phyloP scores from a whole-genome alignment of 2,113 vertebrate species.

The Microtus richardsoni region DNA sequence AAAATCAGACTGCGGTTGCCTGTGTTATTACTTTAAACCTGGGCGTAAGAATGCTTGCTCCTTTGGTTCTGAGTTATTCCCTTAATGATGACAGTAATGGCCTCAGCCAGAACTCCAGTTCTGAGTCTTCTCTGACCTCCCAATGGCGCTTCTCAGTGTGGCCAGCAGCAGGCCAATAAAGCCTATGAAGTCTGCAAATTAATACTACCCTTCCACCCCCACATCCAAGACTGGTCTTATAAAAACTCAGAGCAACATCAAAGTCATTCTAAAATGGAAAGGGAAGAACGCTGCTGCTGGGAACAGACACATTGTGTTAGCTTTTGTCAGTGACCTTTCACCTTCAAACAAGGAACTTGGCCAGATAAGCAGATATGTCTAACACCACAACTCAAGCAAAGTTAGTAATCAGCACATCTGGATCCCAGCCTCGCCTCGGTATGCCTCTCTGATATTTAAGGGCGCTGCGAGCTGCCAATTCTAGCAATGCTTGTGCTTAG shows the following conservation, averaged over 20 bases:
- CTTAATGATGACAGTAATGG: not conserved
- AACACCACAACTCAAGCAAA: not conserved
- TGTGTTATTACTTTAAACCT: not conserved
- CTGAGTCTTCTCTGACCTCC: conserved; percentile 47
- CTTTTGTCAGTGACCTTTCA: conserved; percentile 43
- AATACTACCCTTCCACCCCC: conserved; percentile 21
- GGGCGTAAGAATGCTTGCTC: not conserved
- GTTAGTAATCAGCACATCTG: not conserved
- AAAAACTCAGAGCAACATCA: conserved; percentile 63
- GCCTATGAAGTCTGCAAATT: conserved; percentile 7
- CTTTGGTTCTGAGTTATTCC: conserved; percentile 34
- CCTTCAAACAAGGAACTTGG: conserved; percentile 40
- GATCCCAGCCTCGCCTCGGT: not conserved
- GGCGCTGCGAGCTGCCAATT: not conserved
- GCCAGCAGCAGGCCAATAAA: conserved; percentile 6
- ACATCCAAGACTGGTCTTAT: conserved; percentile 5
- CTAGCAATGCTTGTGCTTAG: not conserved
- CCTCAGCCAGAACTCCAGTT: not conserved
- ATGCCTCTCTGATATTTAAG: conserved; percentile 13
- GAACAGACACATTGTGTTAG: conserved; percentile 29
- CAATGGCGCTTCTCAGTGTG: conserved; percentile 6
- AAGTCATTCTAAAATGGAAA: conserved; percentile 53
- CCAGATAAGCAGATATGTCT: not conserved
- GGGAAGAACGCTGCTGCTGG: not conserved
- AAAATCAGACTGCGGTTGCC: not conserved